phyloP scores from a whole-genome alignment of 2,113 vertebrate species.

The Protobothrops flavoviridis region DNA sequence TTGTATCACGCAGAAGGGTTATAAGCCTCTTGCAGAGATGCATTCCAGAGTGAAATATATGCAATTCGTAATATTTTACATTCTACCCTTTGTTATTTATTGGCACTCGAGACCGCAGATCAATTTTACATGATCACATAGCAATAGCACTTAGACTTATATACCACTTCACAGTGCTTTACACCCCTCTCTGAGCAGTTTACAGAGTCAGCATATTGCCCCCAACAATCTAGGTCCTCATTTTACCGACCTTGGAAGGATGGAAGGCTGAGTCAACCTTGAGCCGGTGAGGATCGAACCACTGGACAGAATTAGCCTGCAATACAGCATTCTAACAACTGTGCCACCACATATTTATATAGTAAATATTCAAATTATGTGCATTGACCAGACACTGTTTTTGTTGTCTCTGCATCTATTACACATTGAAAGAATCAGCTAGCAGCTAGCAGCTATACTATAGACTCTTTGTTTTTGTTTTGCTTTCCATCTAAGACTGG shows the following conservation, averaged over 20 bases:
- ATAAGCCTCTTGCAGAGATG: background rate
- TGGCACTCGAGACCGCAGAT: background rate
- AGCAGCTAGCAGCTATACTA: background rate
- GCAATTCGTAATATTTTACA: background rate
- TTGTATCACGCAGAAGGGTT: background rate
- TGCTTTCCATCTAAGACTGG: background rate
- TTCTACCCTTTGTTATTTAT: background rate
- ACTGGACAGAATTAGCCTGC: background rate
- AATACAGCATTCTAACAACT: background rate
- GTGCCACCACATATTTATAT: background rate
- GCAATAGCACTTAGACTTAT: background rate
- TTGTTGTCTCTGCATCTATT: background rate
- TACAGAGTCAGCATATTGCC: background rate
- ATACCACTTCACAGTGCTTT: background rate
- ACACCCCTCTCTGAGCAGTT: background rate
- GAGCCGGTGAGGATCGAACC: background rate
- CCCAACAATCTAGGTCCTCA: background rate
- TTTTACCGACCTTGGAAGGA: background rate
- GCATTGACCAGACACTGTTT: background rate
- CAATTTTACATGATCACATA: background rate
- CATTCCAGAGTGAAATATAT: background rate
- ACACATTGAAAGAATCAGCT: background rate
- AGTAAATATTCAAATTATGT: background rate
- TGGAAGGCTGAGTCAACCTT: background rate
- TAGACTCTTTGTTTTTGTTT: background rate